Evolutionary conservation across 2,113 vertebrate species (phyloP).

Genomic region (Corydoras sp.): DNA sequence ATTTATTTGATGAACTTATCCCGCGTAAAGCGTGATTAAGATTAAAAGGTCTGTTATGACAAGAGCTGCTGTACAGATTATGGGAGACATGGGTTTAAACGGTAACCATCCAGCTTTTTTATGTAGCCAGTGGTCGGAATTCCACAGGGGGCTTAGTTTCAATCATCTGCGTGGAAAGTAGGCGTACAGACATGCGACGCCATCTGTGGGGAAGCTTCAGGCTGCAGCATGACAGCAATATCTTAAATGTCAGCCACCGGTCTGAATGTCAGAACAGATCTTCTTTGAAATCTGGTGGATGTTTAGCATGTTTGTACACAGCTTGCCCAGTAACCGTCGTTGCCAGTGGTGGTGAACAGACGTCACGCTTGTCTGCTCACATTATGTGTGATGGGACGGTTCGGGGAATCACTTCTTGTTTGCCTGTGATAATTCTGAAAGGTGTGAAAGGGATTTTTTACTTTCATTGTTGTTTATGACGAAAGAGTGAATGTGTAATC

Average conservation of each 20-base stretch:
- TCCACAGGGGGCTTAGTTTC: conserved; percentile 25
- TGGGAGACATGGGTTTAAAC: background rate
- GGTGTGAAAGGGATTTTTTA: conserved; percentile 13
- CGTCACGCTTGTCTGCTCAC: background rate
- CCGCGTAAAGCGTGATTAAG: background rate
- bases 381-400: background rate
- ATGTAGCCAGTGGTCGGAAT: conserved; percentile 7
- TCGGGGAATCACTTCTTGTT: background rate
- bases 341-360: conserved; percentile 6
- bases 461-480: too few relatives aligned
- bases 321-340: conserved; percentile 1
- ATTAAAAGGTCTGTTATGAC: background rate
- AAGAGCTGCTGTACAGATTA: background rate
- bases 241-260: conserved; percentile 13
- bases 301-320: background rate
- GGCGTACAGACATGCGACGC: conserved; percentile 1
- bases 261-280: background rate
- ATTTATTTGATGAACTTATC: too few relatives aligned
- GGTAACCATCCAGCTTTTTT: background rate
- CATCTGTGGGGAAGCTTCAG: conserved; percentile 16
- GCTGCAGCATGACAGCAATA: conserved; percentile 18
- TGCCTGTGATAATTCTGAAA: background rate
- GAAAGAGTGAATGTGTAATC: too few relatives aligned
- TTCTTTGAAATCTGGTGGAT: background rate
- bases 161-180: conserved; percentile 5